phyloP scores from a whole-genome alignment of 2,888 invertebrate species.

The Cephus spinipes region DNA sequence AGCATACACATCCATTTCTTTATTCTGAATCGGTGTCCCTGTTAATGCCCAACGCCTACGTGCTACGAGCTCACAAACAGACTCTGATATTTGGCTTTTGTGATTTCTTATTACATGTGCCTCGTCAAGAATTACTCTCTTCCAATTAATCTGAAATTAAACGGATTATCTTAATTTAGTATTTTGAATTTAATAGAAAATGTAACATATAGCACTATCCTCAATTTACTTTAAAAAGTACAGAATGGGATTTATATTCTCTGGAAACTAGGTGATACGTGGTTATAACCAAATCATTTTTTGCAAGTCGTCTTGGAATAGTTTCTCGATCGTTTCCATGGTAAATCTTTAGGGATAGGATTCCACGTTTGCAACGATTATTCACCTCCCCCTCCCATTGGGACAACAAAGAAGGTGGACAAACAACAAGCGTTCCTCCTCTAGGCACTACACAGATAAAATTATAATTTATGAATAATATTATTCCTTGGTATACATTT shows the following conservation, averaged over 20 bases:
- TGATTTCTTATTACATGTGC: slow-evolving; percentile 93
- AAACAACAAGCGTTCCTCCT: slow-evolving; percentile 89
- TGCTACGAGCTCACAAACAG: slow-evolving; percentile 75
- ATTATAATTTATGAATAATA: neutral
- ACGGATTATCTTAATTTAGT: neutral
- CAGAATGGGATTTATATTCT: slow-evolving; percentile 67
- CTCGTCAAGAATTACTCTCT: slow-evolving; percentile 91
- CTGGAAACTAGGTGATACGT: slow-evolving; percentile 83
- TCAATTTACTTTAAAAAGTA: slow-evolving; percentile 57
- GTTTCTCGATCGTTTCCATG: slow-evolving; percentile 84
- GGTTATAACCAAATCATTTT: slow-evolving; percentile 86
- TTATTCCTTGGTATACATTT: no score
- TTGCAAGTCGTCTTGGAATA: slow-evolving; percentile 69
- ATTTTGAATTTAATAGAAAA: slow-evolving; percentile 7
- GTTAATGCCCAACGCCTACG: slow-evolving; percentile 85
- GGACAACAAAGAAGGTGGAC: slow-evolving; percentile 89
- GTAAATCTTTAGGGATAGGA: slow-evolving; percentile 75
- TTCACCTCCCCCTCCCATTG: slow-evolving; percentile 91
- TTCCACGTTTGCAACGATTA: slow-evolving; percentile 72
- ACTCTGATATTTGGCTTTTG: slow-evolving; percentile 80
- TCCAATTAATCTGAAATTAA: slow-evolving; percentile 78
- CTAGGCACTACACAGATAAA: slow-evolving; percentile 38
- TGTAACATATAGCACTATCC: neutral
- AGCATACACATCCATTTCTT: slow-evolving; percentile 85
- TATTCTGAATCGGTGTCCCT: slow-evolving; percentile 96